Evolutionary conservation across 2,797 vertebrate species (phyloP).

Genomic region (Heliangelus exortis): DNA sequence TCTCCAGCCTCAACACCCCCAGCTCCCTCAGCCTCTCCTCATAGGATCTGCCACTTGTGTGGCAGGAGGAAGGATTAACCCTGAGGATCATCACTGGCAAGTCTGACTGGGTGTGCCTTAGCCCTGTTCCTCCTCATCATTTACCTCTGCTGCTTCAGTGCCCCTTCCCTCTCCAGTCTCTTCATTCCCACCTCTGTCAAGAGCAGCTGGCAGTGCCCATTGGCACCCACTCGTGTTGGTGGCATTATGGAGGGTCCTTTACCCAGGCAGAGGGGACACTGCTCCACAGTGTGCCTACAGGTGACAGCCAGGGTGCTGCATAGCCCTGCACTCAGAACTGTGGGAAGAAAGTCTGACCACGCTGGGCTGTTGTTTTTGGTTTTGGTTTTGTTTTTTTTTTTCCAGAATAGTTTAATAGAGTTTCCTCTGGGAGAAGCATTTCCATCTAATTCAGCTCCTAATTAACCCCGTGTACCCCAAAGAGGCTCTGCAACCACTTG

Average conservation of each 20-base stretch:
- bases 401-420: constrained; percentile 66
- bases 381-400: neutral
- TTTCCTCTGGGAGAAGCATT: constrained; percentile 70
- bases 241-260: neutral
- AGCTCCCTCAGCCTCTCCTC: too few relatives aligned
- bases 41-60: too few relatives aligned
- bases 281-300: neutral
- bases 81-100: neutral
- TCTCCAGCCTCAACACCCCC: too few relatives aligned
- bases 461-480: constrained; percentile 82
- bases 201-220: neutral
- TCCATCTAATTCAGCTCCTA: constrained; percentile 81
- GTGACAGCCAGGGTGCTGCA: neutral
- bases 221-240: fast-evolving
- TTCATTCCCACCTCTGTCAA: neutral
- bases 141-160: neutral
- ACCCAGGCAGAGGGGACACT: neutral
- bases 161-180: neutral
- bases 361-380: too few relatives aligned
- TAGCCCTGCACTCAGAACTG: fast-evolving
- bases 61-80: neutral
- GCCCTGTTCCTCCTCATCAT: neutral
- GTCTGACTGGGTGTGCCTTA: neutral
- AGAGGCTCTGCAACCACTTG: constrained; percentile 72
- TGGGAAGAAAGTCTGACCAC: neutral